Evolutionary conservation across 92 coral and sea anemone species (phyloP), one percentile per base, ranked within the genome.

Genomic region (Muricea muricata): DNA sequence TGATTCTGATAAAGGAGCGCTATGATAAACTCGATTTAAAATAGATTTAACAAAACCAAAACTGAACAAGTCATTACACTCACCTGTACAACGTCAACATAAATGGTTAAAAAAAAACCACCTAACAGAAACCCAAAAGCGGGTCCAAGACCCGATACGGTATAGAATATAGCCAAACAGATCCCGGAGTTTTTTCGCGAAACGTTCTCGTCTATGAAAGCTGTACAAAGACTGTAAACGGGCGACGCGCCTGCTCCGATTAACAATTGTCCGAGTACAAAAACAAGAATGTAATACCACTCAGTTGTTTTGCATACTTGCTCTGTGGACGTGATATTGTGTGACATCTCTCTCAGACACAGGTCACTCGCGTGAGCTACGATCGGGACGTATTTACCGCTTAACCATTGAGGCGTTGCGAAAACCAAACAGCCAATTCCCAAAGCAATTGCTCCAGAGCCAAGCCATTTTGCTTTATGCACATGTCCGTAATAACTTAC

Each of bases 241-340:
- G 99, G 99, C 30, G 99, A 94, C 0, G 99, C 99, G 10, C 99
- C 99, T 5, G 94, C 89, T 3, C 99, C 99, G 28, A 97, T 97
- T 13, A 94, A 87, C 73, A 91, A 89, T 83, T 97, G 98, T 9
- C 98, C 99, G 5, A 94, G 65, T 9, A 97, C 91, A 85, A 97
- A 97, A 1, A 92, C 92, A 8, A 97, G 72, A 18, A 97, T 91
- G 32, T 94, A 90, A 55, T 88, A 97, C 99, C 99, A 93, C 0
- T 90, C 86, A 0, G 99, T 88, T 23, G 86, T 90, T 29, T 87
- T 88, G 75, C 99, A 97, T 48, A 26, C 29, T 3, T 28, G 45
- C 11, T 13, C 1, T 25, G 70, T 39, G 21, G 20, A 20, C 0
- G 57, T 77, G 4, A 67, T 24, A 25, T 75, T 71, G 74, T 77